Evolutionary conservation across 2,113 vertebrate species (phyloP).

Genomic region (Burhinus oedicnemus): DNA sequence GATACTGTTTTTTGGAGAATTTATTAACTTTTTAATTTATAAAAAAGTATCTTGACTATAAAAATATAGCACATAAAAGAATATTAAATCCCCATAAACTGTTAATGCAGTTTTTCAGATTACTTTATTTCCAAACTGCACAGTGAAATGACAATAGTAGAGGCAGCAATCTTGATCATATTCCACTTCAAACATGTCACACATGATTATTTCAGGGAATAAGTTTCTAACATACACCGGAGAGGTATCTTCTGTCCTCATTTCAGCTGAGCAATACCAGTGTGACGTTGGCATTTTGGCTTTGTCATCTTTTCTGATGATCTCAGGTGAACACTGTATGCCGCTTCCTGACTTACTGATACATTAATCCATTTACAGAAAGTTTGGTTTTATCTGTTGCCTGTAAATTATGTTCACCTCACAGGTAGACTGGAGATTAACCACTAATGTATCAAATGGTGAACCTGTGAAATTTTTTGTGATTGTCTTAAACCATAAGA

Average conservation of each 20-base stretch:
- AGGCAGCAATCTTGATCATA: background rate
- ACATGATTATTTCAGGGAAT: background rate
- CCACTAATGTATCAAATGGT: accelerated
- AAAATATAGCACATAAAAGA: background rate
- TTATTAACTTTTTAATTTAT: background rate
- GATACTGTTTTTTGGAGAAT: background rate
- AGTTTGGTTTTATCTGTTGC: background rate
- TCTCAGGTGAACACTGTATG: background rate
- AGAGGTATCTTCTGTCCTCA: background rate
- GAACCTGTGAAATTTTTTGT: background rate
- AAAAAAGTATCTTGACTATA: background rate
- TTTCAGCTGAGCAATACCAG: background rate
- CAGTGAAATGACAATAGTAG: background rate
- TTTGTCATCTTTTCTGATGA: background rate
- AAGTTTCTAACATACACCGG: background rate
- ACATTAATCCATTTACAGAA: background rate
- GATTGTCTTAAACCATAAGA: background rate
- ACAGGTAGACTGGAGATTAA: background rate
- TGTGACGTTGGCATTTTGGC: background rate
- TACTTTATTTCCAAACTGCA: background rate
- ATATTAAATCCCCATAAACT: background rate
- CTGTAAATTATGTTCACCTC: too few relatives aligned
- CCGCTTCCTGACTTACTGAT: background rate
- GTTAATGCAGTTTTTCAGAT: background rate
- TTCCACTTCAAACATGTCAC: background rate